phyloP scores from a whole-genome alignment of 2,888 invertebrate species.

The Dolichomitus sp. region DNA sequence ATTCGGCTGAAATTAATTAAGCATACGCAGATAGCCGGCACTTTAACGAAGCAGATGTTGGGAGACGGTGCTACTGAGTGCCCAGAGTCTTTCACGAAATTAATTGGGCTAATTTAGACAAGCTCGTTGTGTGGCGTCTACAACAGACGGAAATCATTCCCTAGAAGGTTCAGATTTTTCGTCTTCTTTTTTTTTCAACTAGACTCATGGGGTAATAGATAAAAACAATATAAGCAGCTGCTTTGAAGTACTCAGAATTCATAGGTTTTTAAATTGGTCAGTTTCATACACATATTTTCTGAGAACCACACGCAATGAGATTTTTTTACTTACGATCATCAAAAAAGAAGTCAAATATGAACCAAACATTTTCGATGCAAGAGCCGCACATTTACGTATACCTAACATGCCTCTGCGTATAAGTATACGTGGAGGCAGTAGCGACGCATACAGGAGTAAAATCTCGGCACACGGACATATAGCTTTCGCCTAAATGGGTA shows the following conservation, averaged over 20 bases:
- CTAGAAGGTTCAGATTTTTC: conserved; percentile 49
- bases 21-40: conserved; percentile 43
- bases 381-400: background rate
- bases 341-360: too few relatives aligned
- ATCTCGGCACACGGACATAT: conserved; percentile 16
- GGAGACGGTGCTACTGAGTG: conserved; percentile 34
- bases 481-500: conserved; percentile 24
- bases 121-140: conserved; percentile 35
- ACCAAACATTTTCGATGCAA: conserved; percentile 1
- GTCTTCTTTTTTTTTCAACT: conserved; percentile 5
- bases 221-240: background rate
- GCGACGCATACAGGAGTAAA: conserved; percentile 4
- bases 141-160: conserved; percentile 52
- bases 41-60: conserved; percentile 60
- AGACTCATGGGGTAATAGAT: background rate
- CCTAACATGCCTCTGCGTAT: background rate
- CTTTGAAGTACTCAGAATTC: background rate
- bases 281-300: background rate
- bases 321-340: too few relatives aligned
- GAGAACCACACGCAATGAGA: background rate
- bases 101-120: conserved; percentile 61
- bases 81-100: conserved; percentile 50
- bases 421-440: background rate
- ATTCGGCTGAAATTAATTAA: conserved; percentile 59
- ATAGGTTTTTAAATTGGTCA: background rate